A percentile compares a stretch with the other conserved stretches of the same genome.
Conservation (phyloP, 2,888 invertebrate genomes). For the Hemistola chrysoprasaria region DNA sequence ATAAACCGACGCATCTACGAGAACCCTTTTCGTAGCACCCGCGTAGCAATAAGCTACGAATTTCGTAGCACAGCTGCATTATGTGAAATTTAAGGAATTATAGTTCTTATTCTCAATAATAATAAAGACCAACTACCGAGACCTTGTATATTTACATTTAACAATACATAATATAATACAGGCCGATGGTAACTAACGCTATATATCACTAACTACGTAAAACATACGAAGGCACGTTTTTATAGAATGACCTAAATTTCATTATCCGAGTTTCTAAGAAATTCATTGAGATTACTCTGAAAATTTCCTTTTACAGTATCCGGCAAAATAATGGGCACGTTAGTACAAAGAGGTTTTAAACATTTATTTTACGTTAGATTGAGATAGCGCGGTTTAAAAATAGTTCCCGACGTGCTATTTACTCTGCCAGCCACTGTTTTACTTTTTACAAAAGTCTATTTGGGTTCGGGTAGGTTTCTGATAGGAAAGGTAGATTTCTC, state of each 20-base stretch:
- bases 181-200: conserved; percentile 57
- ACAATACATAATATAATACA: conserved; percentile 58
- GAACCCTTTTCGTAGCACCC: not conserved
- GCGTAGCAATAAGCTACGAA: not conserved
- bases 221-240: conserved; percentile 78
- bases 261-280: conserved; percentile 13
- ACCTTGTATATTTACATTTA: conserved; percentile 43
- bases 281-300: conserved; percentile 4
- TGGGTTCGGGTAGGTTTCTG: not conserved
- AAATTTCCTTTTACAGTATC: not conserved
- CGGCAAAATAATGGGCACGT: not conserved
- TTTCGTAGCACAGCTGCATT: not conserved
- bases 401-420: too few relatives aligned
- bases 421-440: too few relatives aligned
- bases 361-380: too few relatives aligned
- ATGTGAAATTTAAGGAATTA: not conserved
- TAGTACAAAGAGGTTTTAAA: too few relatives aligned
- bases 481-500: too few relatives aligned
- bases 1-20: too few relatives aligned
- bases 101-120: conserved; percentile 10
- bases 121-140: conserved; percentile 26
- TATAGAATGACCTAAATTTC: conserved; percentile 62
- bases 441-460: too few relatives aligned
- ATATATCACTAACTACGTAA: conserved; percentile 57
- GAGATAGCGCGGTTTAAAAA: too few relatives aligned